A percentile compares a stretch with the other conserved stretches of the same genome.
Evolutionary conservation across 2,888 invertebrate genomes (phyloP).

Genomic region (Pelosia muscerda): DNA sequence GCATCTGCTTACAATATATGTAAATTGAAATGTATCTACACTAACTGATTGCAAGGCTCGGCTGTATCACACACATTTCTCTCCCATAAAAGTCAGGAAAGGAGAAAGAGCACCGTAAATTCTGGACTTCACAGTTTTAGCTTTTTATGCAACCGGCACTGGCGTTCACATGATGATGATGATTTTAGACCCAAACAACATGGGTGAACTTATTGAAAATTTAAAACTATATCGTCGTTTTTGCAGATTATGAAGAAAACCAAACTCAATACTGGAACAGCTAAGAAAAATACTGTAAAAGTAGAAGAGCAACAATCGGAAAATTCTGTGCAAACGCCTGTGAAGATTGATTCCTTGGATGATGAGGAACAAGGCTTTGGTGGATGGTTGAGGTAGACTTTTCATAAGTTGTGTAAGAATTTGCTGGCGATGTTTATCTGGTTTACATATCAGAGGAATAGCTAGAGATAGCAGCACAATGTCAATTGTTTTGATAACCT

Average conservation of each 20-base stretch:
- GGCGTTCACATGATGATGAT: neutral
- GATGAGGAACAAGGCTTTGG: conserved; percentile 81
- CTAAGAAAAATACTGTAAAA: conserved; percentile 60
- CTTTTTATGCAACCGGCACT: neutral
- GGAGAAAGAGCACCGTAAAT: neutral
- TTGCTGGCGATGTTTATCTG: no score
- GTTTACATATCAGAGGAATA: no score
- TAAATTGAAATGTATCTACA: no score
- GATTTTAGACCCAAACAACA: neutral
- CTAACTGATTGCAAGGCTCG: no score
- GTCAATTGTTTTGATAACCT: no score
- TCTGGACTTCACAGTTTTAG: neutral
- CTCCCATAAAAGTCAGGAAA: no score
- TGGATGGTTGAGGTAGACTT: conserved; percentile 76
- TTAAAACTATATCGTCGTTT: neutral
- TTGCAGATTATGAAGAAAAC: conserved; percentile 77
- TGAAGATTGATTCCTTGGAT: conserved; percentile 64
- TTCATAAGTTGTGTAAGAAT: neutral
- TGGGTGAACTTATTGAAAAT: neutral
- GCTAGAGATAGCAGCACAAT: no score
- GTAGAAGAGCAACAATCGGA: conserved; percentile 52
- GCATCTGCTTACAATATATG: no score
- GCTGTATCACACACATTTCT: no score
- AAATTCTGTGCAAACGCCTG: conserved; percentile 43
- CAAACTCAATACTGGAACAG: conserved; percentile 58